Evolutionary conservation across 2,113 vertebrate genomes (phyloP).

Genomic region (Pomatorhinus ruficollis): DNA sequence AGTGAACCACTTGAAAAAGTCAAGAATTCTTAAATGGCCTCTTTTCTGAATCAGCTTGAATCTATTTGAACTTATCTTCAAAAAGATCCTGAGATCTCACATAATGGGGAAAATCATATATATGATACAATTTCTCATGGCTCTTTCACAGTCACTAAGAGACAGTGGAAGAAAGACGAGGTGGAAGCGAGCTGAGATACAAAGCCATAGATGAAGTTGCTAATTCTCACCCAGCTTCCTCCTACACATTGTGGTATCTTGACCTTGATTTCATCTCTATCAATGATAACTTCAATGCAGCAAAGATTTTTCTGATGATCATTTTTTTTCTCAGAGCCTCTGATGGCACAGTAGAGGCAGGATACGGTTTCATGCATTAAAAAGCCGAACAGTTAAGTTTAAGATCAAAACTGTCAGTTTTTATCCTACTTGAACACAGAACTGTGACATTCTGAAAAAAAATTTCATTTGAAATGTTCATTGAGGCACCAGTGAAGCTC

Average conservation of each 20-base stretch:
- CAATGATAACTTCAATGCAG: conserved; percentile 36
- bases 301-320: conserved; percentile 26
- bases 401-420: background rate
- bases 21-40: background rate
- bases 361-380: background rate
- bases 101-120: conserved; percentile 7
- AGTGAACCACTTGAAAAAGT: conserved; percentile 4
- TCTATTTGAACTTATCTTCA: conserved; percentile 39
- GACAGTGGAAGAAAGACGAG: conserved; percentile 20
- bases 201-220: conserved; percentile 20
- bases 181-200: background rate
- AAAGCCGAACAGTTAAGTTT: background rate
- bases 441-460: background rate
- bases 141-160: conserved; percentile 22
- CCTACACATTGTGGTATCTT: conserved; percentile 35
- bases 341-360: background rate
- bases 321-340: background rate
- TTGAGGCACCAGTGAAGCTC: background rate
- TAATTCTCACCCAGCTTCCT: conserved; percentile 56
- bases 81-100: conserved; percentile 25
- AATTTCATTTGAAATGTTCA: background rate
- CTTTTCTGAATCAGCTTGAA: background rate
- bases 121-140: conserved; percentile 23
- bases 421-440: background rate
- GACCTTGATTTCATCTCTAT: conserved; percentile 58